Percentiles rank a stretch among this genome's conserved stretches.
Evolutionary conservation across 2,888 invertebrate species (phyloP).

Genomic region (Lamellibrachia columna): DNA sequence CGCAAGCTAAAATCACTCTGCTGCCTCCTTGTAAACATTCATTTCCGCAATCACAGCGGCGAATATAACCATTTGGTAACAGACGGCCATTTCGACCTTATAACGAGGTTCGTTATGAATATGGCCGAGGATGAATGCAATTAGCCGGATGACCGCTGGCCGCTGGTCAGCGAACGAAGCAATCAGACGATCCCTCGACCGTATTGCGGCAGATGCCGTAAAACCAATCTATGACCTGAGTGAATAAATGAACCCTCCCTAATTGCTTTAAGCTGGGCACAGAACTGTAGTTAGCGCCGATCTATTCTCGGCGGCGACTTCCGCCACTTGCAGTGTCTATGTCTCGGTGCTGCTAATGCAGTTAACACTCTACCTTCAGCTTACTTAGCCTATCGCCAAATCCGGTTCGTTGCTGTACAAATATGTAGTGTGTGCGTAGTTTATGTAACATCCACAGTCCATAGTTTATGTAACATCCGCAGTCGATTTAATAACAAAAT

Average conservation of each 20-base stretch:
- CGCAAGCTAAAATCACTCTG: background rate
- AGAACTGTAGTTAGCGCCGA: background rate
- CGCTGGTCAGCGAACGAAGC: background rate
- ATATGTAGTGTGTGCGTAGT: no score
- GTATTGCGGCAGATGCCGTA: background rate
- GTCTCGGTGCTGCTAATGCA: background rate
- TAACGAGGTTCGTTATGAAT: background rate
- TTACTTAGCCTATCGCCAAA: no score
- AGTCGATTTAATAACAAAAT: no score
- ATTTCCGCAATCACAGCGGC: background rate
- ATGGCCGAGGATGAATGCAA: background rate
- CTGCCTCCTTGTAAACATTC: background rate
- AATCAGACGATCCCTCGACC: conserved; percentile 1
- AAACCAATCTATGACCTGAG: background rate
- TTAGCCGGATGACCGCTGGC: background rate
- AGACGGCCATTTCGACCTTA: background rate
- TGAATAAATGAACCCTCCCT: background rate
- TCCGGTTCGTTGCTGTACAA: no score
- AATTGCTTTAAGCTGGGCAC: background rate
- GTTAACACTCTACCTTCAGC: background rate
- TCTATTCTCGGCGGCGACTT: background rate
- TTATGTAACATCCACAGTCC: no score
- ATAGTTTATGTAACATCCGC: no score
- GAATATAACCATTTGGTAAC: background rate
- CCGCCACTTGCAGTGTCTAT: background rate